Conservation (phyloP, 2,113 vertebrate species). For the Bucco capensis region DNA sequence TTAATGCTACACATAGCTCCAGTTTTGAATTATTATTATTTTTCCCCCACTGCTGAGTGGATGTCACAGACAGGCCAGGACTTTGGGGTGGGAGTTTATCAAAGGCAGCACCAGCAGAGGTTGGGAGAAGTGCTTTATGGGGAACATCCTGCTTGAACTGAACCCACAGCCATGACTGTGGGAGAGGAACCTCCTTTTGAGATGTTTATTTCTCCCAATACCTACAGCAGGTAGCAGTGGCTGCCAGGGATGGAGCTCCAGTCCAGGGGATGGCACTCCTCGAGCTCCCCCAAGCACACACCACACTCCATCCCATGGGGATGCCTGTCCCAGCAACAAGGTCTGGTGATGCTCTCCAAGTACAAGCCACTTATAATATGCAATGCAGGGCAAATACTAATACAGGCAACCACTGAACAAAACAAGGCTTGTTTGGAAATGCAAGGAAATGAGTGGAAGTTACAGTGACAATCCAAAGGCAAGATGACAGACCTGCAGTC, state of each 20-base stretch:
- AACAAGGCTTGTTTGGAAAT: neutral
- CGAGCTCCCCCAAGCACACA: neutral
- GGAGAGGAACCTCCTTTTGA: neutral
- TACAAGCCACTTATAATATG: neutral
- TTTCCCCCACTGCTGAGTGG: neutral
- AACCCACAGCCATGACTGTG: accelerated
- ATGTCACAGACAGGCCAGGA: neutral
- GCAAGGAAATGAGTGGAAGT: neutral
- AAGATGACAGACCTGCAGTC: conserved; percentile 40
- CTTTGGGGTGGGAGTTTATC: neutral
- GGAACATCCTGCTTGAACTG: neutral
- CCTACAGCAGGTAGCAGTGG: neutral
- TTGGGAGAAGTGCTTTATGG: conserved; percentile 14
- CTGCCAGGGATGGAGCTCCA: neutral
- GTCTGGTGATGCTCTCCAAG: neutral
- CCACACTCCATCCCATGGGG: accelerated
- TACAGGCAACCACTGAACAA: neutral
- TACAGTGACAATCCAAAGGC: conserved; percentile 28
- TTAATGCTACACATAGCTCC: conserved; percentile 59
- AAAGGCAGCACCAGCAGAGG: neutral
- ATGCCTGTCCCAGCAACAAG: neutral
- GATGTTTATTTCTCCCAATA: accelerated
- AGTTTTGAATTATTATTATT: neutral
- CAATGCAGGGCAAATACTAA: neutral
- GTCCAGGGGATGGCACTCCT: accelerated